Evolutionary conservation across 2,888 invertebrate genomes (phyloP), one percentile per base, ranked within the genome.

Genomic region (Drosophila buzzatii): DNA sequence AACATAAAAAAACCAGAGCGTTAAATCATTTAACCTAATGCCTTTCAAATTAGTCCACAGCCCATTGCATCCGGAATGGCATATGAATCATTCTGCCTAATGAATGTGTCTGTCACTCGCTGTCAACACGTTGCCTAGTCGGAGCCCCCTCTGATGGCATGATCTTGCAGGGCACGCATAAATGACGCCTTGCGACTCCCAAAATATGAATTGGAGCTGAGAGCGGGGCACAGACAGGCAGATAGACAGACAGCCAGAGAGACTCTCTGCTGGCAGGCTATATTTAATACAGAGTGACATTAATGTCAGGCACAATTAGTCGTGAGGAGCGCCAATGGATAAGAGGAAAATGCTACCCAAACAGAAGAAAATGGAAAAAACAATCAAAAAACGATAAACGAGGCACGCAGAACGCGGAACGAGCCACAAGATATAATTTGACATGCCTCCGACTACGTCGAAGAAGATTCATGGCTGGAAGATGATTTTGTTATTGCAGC

Each of bases 91-190:
- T 79, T 70, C 69, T 16, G 86, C 55, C 86, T 89, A 90, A 90
- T 90, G 89, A 90, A 90, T 80, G 79, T 88, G 89, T 89, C 90
- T 86, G 90, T 90, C 90, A 86, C 81, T 78, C 63, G 79, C 88
- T 90, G 90, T 90, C 90, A 90, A 89, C 90, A 86, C 80, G 86
- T 81, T 84, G 78, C 89, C 73, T 73, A 70, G 79, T 58, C 45
- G 59, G 56, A 63, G 51, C 67, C 69, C 69, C 79, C 68, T 73
- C 65, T 45, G 52, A 67, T 51, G 59, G 35, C 49, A 41, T 64
- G 60, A 72, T 62, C 70, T 31, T 42, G 52, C 47, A 27, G 66
- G 35, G 49, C 56, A 27, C 61, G 56, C 31, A 20, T 35, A 71
- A 44, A 62, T 66, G 72, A 66, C 62, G 72, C 67, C 74, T 55